phyloP scores from a whole-genome alignment of 2,113 vertebrate species.

The Callaeas wilsoni region DNA sequence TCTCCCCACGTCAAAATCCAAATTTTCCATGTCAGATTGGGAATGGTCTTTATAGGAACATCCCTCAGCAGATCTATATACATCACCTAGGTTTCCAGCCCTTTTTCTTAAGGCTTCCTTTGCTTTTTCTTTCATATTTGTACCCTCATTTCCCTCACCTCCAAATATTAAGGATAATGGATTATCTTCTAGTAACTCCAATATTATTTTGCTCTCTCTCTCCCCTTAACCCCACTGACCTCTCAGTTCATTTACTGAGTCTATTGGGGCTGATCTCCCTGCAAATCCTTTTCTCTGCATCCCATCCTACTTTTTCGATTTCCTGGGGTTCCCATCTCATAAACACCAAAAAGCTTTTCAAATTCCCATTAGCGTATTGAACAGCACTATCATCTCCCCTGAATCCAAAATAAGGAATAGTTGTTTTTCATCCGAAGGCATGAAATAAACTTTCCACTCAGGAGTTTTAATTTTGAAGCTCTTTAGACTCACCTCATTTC shows the following conservation, averaged over 20 bases:
- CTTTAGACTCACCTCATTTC: accelerated
- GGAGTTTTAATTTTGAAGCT: background rate
- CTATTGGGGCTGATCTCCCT: background rate
- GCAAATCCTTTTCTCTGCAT: background rate
- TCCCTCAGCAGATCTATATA: background rate
- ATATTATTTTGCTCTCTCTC: background rate
- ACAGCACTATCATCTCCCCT: background rate
- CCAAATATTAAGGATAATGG: background rate
- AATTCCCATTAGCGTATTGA: background rate
- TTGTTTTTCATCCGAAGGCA: background rate
- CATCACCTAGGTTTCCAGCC: background rate
- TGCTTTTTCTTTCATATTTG: background rate
- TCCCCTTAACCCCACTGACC: accelerated
- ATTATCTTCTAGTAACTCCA: background rate
- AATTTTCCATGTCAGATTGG: background rate
- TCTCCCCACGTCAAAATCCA: background rate
- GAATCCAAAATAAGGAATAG: background rate
- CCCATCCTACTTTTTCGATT: background rate
- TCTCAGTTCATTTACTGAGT: background rate
- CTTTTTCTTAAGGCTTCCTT: background rate
- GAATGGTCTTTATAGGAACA: background rate
- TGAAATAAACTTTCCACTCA: background rate
- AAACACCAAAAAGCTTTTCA: background rate
- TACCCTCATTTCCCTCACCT: background rate
- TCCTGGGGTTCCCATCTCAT: background rate